These are phyloP conservation scores for Cloeon dipterum DNA, from an alignment of 2,888 invertebrate genomes.

Conservation along the genomic window DNA sequence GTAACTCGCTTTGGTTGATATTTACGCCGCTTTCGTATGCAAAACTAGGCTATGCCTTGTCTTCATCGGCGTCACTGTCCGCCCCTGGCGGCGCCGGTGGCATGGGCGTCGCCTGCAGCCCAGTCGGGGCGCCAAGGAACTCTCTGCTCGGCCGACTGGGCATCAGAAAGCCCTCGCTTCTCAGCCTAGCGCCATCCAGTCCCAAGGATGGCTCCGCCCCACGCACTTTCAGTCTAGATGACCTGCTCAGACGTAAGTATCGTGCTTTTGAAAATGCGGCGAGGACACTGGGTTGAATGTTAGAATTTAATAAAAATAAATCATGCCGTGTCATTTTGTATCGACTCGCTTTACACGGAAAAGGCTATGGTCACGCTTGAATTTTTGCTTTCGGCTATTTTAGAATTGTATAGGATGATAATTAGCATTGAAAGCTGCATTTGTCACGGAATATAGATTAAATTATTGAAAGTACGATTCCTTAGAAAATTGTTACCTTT, in stretches of 20 bases:
- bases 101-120: background rate
- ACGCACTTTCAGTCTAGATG: slow-evolving; percentile 71
- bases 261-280: too few species aligned
- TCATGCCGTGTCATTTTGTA: too few species aligned
- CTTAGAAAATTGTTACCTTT: too few species aligned
- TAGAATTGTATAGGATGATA: too few species aligned
- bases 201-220: slow-evolving; percentile 23
- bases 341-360: too few species aligned
- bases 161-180: slow-evolving; percentile 70
- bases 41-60: background rate
- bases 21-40: too few species aligned
- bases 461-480: background rate
- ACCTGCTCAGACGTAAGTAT: slow-evolving; percentile 67
- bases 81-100: background rate
- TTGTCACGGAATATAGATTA: background rate
- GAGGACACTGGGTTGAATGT: too few species aligned
- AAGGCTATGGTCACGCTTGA: too few species aligned
- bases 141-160: slow-evolving; percentile 63
- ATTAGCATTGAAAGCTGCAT: too few species aligned
- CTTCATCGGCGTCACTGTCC: background rate
- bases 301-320: too few species aligned
- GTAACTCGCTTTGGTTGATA: too few species aligned
- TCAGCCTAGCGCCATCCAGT: slow-evolving; percentile 35
- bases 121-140: slow-evolving; percentile 19
- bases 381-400: too few species aligned